Conservation (phyloP, 2,797 vertebrate genomes). For the Pyrocephalus nanus region DNA sequence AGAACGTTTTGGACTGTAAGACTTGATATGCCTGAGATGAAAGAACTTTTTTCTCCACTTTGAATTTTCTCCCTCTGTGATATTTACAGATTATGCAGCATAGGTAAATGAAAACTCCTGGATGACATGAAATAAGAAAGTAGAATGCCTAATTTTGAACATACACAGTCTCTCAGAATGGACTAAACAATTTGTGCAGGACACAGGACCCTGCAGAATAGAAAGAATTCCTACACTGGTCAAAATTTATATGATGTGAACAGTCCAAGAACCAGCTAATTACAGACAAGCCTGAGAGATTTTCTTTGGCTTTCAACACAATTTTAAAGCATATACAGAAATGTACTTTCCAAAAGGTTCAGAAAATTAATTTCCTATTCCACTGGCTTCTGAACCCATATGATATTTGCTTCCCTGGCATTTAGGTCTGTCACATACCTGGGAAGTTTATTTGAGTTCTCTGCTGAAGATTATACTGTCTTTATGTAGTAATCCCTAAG, state of each 20-base stretch:
- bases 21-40: neutral
- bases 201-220: neutral
- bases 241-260: neutral
- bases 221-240: neutral
- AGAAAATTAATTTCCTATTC: neutral
- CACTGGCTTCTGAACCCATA: neutral
- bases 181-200: neutral
- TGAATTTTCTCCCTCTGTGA: neutral
- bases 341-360: neutral
- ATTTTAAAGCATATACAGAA: neutral
- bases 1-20: neutral
- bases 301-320: neutral
- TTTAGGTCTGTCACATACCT: neutral
- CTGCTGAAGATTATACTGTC: neutral
- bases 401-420: neutral
- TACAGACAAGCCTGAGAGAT: neutral
- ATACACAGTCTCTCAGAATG: neutral
- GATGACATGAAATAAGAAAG: neutral
- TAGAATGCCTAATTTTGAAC: neutral
- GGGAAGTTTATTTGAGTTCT: neutral
- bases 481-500: neutral
- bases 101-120: neutral
- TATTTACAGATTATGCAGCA: neutral
- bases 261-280: neutral
- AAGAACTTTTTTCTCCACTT: neutral